A percentile compares a stretch with the other conserved stretches of the same genome.
phyloP scores from a whole-genome alignment of 1,140 invertebrate species.

The Papilio helenus region DNA sequence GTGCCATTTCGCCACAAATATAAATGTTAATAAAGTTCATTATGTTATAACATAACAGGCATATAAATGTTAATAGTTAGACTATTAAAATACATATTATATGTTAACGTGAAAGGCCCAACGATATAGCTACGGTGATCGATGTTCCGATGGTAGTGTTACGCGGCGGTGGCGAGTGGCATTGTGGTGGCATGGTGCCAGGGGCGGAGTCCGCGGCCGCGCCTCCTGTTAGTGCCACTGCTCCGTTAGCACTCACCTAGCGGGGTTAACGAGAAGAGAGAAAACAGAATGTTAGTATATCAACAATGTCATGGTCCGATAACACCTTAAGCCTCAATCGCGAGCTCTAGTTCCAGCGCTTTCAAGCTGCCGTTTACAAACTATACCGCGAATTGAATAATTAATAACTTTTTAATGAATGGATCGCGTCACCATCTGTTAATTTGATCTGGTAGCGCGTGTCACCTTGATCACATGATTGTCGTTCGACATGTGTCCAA shows the following conservation, averaged over 20 bases:
- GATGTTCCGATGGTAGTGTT: constrained; percentile 79
- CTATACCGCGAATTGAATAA: background rate
- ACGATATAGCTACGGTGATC: constrained; percentile 80
- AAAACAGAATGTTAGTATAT: constrained; percentile 84
- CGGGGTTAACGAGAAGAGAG: constrained; percentile 83
- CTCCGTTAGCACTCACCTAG: constrained; percentile 88
- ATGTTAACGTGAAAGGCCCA: constrained; percentile 82
- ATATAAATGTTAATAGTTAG: constrained; percentile 83
- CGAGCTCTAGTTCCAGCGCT: constrained; percentile 50
- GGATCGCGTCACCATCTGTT: background rate
- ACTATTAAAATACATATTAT: constrained; percentile 82
- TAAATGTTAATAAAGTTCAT: constrained; percentile 81
- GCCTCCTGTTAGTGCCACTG: constrained; percentile 76
- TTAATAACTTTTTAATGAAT: background rate
- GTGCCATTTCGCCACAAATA: constrained; percentile 74
- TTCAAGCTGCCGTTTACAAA: constrained; percentile 27
- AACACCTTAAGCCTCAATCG: constrained; percentile 75
- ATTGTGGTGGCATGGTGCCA: background rate
- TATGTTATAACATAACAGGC: constrained; percentile 83
- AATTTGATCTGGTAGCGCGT: background rate
- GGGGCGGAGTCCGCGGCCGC: constrained; percentile 59
- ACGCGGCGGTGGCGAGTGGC: constrained; percentile 57
- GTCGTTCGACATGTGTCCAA: constrained; percentile 38
- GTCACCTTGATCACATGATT: constrained; percentile 7
- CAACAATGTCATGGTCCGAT: constrained; percentile 79